Evolutionary conservation across 2,113 vertebrate genomes (phyloP), one percentile per base, ranked within the genome.

Genomic region (Amphiprion ocellaris): DNA sequence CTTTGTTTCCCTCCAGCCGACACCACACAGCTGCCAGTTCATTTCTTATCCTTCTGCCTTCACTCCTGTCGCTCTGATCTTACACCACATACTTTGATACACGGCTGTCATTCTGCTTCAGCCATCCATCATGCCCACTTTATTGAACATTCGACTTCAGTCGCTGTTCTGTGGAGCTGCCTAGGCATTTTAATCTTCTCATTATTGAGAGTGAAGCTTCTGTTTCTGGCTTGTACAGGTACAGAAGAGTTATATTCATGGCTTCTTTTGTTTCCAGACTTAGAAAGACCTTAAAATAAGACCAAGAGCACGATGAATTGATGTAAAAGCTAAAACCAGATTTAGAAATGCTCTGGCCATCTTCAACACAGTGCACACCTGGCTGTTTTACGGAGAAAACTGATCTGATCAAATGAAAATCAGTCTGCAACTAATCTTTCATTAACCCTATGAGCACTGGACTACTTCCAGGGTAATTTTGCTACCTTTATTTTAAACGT

Each of bases 21-120:
- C 46, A 14, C 19, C 55, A 21, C 50, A 15, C 49, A 54, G 26
- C 64, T 49, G 50, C 24, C 56, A n/a, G 26, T 69, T 53, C 37
- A 46, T 73, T 2, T 66, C 62, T n/a, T 58, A 10, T 66, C 41
- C 2, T 53, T 37, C 10, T 3, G 17, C 24, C 49, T 58, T 28
- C 56, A n/a, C 56, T 41, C n/a, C 56, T 16, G 17, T 33, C 37
- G 10, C 59, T 73, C 64, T 14, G 12, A 61, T 85, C 73, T 15
- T 54, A 9, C 24, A 47, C 64, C 54, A 41, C 14, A 33, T 0
- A 12, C 74, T 69, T 46, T 78, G 44, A 79, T 62, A 30, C 56
- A 1, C 1, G 39, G n/a, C 79, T 60, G 72, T 65, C 66, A 23
- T n/a, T 49, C 9, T 37, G 16, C 33, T 2, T 19, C 41, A 1